Evolutionary conservation across 2,888 invertebrate species (phyloP).

Genomic region (Cryptophagus acutangulus): DNA sequence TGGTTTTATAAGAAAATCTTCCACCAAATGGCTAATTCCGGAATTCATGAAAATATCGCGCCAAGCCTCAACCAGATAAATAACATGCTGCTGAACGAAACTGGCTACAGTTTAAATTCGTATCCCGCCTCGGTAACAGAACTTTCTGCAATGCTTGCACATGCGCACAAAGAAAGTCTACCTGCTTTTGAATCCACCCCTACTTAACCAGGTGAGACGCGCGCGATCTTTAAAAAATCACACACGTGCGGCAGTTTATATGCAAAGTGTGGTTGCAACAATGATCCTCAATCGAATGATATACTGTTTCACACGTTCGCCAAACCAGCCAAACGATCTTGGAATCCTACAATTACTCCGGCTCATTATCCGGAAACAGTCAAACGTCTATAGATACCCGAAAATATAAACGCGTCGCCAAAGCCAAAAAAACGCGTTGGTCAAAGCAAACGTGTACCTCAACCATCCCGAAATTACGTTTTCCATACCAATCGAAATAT

Average conservation of each 20-base stretch:
- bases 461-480: constrained; percentile 46
- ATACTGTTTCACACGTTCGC: constrained; percentile 15
- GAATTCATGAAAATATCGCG: constrained; percentile 19
- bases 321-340: constrained; percentile 17
- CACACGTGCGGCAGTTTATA: constrained; percentile 48
- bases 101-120: constrained; percentile 25
- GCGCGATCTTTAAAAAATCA: constrained; percentile 38
- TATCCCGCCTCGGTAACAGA: constrained; percentile 34
- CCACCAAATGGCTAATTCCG: constrained; percentile 28
- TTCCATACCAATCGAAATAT: constrained; percentile 37
- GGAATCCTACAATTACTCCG: constrained; percentile 19
- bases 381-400: constrained; percentile 24
- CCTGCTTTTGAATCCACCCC: constrained; percentile 19
- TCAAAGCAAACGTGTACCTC: constrained; percentile 37
- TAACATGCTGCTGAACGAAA: constrained; percentile 22
- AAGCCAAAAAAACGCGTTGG: constrained; percentile 21
- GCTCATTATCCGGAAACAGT: constrained; percentile 14
- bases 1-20: no score
- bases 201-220: constrained; percentile 16
- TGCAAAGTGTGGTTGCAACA: constrained; percentile 46
- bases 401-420: constrained; percentile 9
- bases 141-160: constrained; percentile 35
- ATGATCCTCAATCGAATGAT: constrained; percentile 25
- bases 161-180: constrained; percentile 35
- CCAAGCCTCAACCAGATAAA: constrained; percentile 26